Evolutionary conservation across 2,113 vertebrate genomes (phyloP).

Genomic region (Ahaetulla prasina): DNA sequence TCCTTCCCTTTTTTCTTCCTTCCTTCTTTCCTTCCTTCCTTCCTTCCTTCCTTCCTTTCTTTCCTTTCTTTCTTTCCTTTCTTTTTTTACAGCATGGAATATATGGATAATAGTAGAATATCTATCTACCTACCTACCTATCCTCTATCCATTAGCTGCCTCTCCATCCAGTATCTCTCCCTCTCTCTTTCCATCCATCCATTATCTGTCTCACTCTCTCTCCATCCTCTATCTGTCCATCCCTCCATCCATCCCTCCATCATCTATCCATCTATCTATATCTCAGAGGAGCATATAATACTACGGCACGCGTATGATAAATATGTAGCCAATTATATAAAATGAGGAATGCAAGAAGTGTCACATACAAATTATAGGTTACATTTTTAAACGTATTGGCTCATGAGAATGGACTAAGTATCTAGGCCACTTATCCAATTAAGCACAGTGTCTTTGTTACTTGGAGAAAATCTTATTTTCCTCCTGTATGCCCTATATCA

Average conservation of each 20-base stretch:
- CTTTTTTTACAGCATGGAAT: neutral
- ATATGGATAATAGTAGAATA: neutral
- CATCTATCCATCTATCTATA: no score
- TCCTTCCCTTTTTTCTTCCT: no score
- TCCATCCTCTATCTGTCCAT: no score
- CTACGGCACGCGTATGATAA: neutral
- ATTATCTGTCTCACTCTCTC: no score
- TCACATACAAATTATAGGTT: neutral
- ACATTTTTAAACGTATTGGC: neutral
- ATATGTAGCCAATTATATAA: neutral
- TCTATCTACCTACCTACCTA: no score
- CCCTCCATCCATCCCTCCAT: no score
- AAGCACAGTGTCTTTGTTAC: neutral
- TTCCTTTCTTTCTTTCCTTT: no score
- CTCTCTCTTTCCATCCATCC: no score
- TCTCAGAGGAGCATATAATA: neutral
- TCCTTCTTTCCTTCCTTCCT: fast-evolving
- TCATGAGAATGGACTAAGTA: neutral
- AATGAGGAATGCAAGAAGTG: neutral
- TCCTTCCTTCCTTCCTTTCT: no score
- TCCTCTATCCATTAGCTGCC: no score
- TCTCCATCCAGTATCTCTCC: no score
- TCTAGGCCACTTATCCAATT: neutral
- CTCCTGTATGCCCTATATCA: no score
- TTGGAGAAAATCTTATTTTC: neutral